Evolutionary conservation across 2,113 vertebrate species (phyloP).

Genomic region (Poecilia latipinna): DNA sequence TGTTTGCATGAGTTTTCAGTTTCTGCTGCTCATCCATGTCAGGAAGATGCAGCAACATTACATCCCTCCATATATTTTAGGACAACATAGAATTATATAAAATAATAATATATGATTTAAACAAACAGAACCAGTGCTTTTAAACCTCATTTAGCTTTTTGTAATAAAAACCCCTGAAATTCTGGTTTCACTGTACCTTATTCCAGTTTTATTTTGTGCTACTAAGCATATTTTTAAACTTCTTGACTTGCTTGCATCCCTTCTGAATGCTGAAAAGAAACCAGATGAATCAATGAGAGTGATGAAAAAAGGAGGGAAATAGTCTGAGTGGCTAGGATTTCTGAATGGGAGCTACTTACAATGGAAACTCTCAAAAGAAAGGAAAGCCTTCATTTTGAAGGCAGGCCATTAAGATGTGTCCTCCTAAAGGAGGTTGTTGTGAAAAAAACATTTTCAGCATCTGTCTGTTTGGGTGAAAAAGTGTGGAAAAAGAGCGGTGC

Average conservation of each 20-base stretch:
- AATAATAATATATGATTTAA: neutral
- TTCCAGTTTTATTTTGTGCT: neutral
- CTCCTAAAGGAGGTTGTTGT: slow-evolving; percentile 22
- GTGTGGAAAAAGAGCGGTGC: slow-evolving; percentile 59
- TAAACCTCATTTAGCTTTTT: neutral
- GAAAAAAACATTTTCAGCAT: slow-evolving; percentile 7
- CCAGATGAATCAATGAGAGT: slow-evolving; percentile 42
- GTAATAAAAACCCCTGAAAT: neutral
- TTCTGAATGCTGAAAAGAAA: slow-evolving; percentile 13
- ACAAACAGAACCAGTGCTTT: neutral
- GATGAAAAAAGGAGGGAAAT: slow-evolving; percentile 53
- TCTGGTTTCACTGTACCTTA: neutral
- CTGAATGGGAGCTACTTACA: slow-evolving; percentile 47
- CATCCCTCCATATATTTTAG: neutral
- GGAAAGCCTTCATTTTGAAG: slow-evolving; percentile 45
- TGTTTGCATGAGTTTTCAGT: neutral
- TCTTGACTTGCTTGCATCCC: slow-evolving; percentile 28
- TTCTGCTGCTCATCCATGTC: no score
- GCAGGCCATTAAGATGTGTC: slow-evolving; percentile 30
- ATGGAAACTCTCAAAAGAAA: slow-evolving; percentile 42
- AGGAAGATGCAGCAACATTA: no score
- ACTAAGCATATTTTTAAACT: slow-evolving; percentile 48
- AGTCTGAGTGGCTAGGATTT: slow-evolving; percentile 38
- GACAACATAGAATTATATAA: neutral
- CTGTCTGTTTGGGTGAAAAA: slow-evolving; percentile 50